Percentiles rank a stretch among this genome's conserved stretches.
Conservation (phyloP, 2,797 vertebrate species). For the Nyctalus aviator region DNA sequence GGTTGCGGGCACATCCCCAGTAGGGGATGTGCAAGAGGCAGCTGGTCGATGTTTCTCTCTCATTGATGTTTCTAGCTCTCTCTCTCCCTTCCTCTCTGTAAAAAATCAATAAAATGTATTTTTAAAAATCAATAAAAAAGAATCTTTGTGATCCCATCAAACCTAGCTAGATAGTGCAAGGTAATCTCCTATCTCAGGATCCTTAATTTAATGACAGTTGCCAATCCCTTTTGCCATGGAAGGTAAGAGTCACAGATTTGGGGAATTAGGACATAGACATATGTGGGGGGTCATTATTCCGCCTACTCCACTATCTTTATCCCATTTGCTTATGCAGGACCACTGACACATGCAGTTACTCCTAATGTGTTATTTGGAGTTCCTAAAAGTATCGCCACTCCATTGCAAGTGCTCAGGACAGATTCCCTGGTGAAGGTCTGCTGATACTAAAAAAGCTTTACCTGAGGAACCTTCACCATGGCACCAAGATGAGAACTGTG, state of each 20-base stretch:
- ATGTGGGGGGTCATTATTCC: neutral
- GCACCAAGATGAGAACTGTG: neutral
- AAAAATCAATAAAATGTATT: too few relatives aligned
- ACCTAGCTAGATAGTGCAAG: neutral
- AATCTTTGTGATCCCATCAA: neutral
- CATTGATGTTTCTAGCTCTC: too few relatives aligned
- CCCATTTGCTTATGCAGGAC: neutral
- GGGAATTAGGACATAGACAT: neutral
- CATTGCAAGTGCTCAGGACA: neutral
- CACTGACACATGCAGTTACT: neutral
- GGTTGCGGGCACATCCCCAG: too few relatives aligned
- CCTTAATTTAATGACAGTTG: neutral
- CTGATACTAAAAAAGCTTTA: neutral
- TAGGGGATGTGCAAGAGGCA: too few relatives aligned
- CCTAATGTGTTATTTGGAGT: neutral
- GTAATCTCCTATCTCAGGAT: neutral
- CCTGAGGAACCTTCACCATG: neutral
- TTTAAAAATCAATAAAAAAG: too few relatives aligned
- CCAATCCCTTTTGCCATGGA: neutral
- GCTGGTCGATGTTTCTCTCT: too few relatives aligned
- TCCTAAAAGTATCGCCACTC: neutral
- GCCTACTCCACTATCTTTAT: neutral
- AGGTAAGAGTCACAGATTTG: neutral
- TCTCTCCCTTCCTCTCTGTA: too few relatives aligned
- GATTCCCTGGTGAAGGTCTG: neutral